Base-by-base conservation (phyloP, 1,140 invertebrate genomes). In the Drosophila sulfurigaster region DNA sequence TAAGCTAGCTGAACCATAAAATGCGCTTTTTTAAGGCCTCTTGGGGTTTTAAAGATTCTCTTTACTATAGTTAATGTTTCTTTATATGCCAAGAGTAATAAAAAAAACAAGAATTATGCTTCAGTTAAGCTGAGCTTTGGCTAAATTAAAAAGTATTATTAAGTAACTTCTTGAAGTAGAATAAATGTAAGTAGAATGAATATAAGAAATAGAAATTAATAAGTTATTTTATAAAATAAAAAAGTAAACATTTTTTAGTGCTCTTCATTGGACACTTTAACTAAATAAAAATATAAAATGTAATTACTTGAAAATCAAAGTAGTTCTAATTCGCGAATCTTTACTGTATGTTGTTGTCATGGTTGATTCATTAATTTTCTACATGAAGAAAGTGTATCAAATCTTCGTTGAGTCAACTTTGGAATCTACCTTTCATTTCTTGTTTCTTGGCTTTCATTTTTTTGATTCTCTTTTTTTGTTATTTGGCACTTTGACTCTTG, bases 401-500 rank as follows among this genome's bases (percentile, higher is more conserved):
- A 45, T 16, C 4, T 56, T 35, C 63, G 51, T 6, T 45, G 10
- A 13, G 1, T 56, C 41, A 4, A n/a, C 13, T 1, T 28, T 60
- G 20, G 58, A 57, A 63, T 71, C 63, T 65, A 75, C 68, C 81
- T 77, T 77, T 89, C 65, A 67, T 75, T 78, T 81, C 52, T 35
- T 43, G 46, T 76, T 67, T 83, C 51, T 75, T 63, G 59, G 59
- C 62, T 52, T 66, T 65, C 60, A 16, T 54, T 56, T 66, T 52
- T 69, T 51, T 59, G 25, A 25, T 25, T 25, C 20, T 25, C 20
- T 25, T 25, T 25, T 25, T 13, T 32, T 60, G 70, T 68, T 69
- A 66, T 79, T 79, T 79, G 58, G 75, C 82, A 75, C 85, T 87
- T 72, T 70, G 52, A 77, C 64, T 78, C 58, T 69, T 60, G 71